Percentiles rank a stretch among this genome's conserved stretches.
Evolutionary conservation across 2,797 vertebrate species (phyloP).

Genomic region (Eulemur albifrons): DNA sequence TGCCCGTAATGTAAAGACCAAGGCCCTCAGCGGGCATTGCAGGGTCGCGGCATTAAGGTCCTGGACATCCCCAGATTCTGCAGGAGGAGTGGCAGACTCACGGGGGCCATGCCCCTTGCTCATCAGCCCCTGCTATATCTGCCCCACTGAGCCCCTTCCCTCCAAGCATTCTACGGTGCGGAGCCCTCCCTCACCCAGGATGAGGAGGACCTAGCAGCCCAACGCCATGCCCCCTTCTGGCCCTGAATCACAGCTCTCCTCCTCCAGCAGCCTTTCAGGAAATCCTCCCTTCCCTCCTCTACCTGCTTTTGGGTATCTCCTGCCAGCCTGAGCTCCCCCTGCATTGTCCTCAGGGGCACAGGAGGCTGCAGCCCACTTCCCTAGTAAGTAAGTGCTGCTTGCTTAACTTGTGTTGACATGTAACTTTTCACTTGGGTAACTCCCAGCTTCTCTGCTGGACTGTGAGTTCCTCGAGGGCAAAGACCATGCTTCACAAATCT

Average conservation of each 20-base stretch:
- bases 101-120: neutral
- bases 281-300: neutral
- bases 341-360: neutral
- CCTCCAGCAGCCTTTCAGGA: neutral
- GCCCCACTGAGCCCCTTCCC: neutral
- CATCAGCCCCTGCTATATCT: neutral
- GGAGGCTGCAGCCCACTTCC: neutral
- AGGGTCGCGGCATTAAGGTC: neutral
- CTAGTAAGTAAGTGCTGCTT: neutral
- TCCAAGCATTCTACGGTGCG: neutral
- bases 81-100: neutral
- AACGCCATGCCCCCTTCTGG: neutral
- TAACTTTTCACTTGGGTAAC: constrained; percentile 22
- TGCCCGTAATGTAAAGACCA: neutral
- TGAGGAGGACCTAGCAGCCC: neutral
- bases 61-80: neutral
- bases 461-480: constrained; percentile 11
- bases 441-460: constrained; percentile 4
- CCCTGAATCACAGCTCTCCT: neutral
- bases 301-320: neutral
- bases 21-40: neutral
- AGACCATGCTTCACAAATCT: neutral
- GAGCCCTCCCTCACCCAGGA: neutral
- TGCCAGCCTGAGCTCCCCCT: neutral
- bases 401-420: neutral